phyloP scores from a whole-genome alignment of 2,888 invertebrate species.

The Myopa testacea region DNA sequence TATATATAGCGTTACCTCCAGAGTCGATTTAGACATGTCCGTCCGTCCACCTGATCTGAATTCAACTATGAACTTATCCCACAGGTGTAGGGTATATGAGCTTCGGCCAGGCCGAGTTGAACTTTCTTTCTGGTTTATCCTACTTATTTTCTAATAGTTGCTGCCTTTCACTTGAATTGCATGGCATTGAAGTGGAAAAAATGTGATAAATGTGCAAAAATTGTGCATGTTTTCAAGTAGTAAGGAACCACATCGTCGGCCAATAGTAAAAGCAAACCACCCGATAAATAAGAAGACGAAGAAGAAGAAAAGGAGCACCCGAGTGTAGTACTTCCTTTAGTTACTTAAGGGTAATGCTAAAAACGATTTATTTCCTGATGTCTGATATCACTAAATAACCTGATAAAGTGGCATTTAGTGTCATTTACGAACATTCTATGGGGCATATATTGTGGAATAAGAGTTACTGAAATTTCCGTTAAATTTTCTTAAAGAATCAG shows the following conservation, averaged over 20 bases:
- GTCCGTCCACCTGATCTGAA: no score
- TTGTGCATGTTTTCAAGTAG: neutral
- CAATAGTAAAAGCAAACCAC: neutral
- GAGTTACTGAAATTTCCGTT: no score
- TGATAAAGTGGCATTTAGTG: neutral
- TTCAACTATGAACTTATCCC: no score
- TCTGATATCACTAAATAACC: slow-evolving; percentile 16
- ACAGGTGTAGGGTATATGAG: no score
- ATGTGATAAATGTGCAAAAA: neutral
- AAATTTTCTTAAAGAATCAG: neutral
- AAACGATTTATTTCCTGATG: slow-evolving; percentile 10
- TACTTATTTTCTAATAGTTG: neutral
- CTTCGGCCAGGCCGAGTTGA: neutral
- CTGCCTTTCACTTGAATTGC: no score
- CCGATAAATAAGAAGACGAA: neutral
- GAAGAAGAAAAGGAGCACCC: neutral
- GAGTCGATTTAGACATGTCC: no score
- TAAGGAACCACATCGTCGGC: neutral
- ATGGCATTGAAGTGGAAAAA: neutral
- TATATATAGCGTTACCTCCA: no score
- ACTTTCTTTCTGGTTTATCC: neutral
- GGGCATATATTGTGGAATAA: no score
- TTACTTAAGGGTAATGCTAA: neutral
- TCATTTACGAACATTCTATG: neutral
- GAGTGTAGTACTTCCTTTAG: neutral